Evolutionary conservation across 1,140 invertebrate genomes (phyloP), one percentile per base, ranked within the genome.

Genomic region (Whitmania pigra): DNA sequence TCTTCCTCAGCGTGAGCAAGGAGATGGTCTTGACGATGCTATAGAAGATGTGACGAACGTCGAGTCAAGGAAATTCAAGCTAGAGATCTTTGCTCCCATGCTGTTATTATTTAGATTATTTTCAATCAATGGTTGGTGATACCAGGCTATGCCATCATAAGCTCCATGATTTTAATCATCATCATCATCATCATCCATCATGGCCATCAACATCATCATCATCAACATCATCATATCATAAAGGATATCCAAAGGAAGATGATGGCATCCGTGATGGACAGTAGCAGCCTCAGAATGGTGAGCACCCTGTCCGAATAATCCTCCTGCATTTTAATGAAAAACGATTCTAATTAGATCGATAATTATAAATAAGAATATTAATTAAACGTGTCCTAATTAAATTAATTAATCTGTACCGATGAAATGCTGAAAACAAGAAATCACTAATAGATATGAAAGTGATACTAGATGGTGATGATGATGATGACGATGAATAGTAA

Each of bases 11-110:
- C 76, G 91, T 84, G 67, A 96, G 83, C 13, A 91, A 92, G 73
- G 92, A 83, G 63, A 90, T 94, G 0, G 93, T 96, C 78, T 90
- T 88, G 13, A 93, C 88, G 25, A 96, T 84, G 22, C 89, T 90
- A 5, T 84, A 83, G 76, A 86, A 86, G 49, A 86, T 83, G 79
- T 84, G 78, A 78, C 81, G 84, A 76, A 17, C 68, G 84, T 75
- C 84, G 83, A 86, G 76, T 88, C 88, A 70, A 70, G 36, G 36
- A 25, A 6, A 2, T 27, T 53, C n/a, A 2, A 57, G 54, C 20
- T 2, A 20, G 54, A 0, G 22, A 31, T n/a, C n/a, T n/a, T n/a
- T n/a, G 22, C 57, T 63, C 0, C 0, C 20, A 1, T 20, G 57
- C 18, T 13, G 15, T 18, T 6, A 63, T 25, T 13, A n/a, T n/a